phyloP scores from a whole-genome alignment of 1,140 invertebrate species.

The Diabrotica undecimpunctata region DNA sequence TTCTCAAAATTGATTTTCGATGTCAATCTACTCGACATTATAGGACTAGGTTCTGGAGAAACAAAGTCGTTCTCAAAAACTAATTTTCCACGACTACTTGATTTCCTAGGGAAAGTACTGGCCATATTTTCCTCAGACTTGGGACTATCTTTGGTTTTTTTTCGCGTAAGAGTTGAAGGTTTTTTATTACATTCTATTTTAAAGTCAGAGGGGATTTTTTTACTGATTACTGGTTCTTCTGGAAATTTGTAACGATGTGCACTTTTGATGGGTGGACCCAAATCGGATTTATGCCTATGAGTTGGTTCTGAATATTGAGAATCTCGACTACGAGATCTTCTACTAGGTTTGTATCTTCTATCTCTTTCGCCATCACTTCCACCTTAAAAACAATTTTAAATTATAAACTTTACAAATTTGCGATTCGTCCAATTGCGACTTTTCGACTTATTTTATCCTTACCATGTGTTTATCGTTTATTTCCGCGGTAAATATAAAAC shows the following conservation, averaged over 20 bases:
- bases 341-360: conserved; percentile 38
- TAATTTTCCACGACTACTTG: conserved; percentile 47
- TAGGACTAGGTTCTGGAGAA: conserved; percentile 36
- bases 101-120: conserved; percentile 39
- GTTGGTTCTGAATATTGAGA: conserved; percentile 43
- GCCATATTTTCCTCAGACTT: conserved; percentile 32
- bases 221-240: conserved; percentile 22
- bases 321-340: conserved; percentile 44
- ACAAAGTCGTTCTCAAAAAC: conserved; percentile 71
- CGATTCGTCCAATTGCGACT: too few relatives aligned
- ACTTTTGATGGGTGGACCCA: conserved; percentile 9
- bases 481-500: too few relatives aligned
- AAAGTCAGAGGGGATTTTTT: conserved; percentile 28
- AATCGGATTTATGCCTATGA: conserved; percentile 41
- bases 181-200: conserved; percentile 34
- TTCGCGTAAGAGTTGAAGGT: conserved; percentile 26
- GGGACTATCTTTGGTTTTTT: conserved; percentile 41
- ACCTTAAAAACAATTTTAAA: conserved; percentile 24
- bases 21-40: conserved; percentile 8
- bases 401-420: too few relatives aligned
- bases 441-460: too few relatives aligned
- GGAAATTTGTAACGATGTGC: conserved; percentile 31
- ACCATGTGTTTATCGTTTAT: too few relatives aligned
- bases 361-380: conserved; percentile 46
- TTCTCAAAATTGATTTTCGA: conserved; percentile 39